A percentile compares a stretch with the other conserved stretches of the same genome.
Evolutionary conservation across 2,888 invertebrate genomes (phyloP).

Genomic region (Eumerus sabulonum): DNA sequence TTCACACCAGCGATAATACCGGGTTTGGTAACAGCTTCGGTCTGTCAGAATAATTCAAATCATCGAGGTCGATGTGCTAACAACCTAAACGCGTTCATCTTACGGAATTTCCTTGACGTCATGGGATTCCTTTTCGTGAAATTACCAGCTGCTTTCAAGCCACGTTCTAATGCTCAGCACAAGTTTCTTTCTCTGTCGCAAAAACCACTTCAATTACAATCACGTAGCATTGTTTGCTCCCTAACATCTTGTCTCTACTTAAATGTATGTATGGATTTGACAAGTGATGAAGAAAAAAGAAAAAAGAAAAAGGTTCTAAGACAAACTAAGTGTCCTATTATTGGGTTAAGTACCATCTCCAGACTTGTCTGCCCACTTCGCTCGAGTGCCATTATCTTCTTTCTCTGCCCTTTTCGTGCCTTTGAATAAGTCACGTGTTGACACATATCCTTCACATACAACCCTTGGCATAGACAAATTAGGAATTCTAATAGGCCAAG

Average conservation of each 20-base stretch:
- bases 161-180: no score
- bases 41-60: no score
- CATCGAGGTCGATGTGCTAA: no score
- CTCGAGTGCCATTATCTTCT: neutral
- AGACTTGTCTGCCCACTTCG: no score
- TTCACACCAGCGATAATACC: no score
- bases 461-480: slow-evolving; percentile 12
- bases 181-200: neutral
- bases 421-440: neutral
- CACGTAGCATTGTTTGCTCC: neutral
- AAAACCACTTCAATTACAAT: neutral
- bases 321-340: slow-evolving; percentile 35
- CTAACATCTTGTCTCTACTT: neutral
- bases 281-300: slow-evolving; percentile 10
- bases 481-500: slow-evolving; percentile 5
- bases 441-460: neutral
- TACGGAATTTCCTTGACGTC: no score
- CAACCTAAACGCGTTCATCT: no score
- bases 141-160: no score
- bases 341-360: slow-evolving; percentile 15
- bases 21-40: no score
- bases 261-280: slow-evolving; percentile 12
- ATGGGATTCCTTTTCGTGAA: no score
- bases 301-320: slow-evolving; percentile 32
- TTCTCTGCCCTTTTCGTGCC: neutral